These are phyloP conservation scores for Melanostoma scalare DNA, from an alignment of 2,888 invertebrate species.

Conservation along the genomic window DNA sequence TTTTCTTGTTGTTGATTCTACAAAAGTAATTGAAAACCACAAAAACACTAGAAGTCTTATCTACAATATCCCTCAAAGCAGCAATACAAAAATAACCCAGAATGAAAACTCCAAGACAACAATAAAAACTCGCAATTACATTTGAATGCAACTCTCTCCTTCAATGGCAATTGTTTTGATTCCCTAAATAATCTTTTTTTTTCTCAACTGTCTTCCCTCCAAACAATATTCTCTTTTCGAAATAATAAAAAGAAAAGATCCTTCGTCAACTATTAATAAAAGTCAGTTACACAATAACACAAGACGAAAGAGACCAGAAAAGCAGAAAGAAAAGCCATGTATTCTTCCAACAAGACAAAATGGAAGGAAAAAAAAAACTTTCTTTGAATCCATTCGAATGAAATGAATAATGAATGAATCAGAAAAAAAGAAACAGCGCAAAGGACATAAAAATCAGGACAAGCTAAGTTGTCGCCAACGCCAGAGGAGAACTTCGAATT, in stretches of 20 bases:
- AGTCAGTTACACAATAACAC: conserved; percentile 60
- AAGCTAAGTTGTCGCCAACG: conserved; percentile 21
- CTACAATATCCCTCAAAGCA: conserved; percentile 19
- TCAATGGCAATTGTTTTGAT: conserved; percentile 54
- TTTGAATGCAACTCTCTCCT: conserved; percentile 34
- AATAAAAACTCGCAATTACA: conserved; percentile 25
- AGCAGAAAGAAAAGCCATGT: not conserved
- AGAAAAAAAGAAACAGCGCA: conserved; percentile 32
- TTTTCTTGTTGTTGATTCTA: not conserved
- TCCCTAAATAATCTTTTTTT: conserved; percentile 15
- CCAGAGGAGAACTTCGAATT: conserved; percentile 4
- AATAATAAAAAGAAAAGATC: conserved; percentile 21
- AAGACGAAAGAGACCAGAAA: not conserved
- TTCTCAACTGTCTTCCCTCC: conserved; percentile 24
- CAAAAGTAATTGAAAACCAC: conserved; percentile 36
- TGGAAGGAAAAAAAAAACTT: conserved; percentile 2
- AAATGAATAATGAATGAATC: conserved; percentile 61
- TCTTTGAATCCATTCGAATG: conserved; percentile 41
- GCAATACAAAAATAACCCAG: not conserved
- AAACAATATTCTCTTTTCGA: conserved; percentile 16
- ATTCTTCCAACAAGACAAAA: not conserved
- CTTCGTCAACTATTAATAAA: conserved; percentile 62
- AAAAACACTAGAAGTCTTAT: conserved; percentile 6
- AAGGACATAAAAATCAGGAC: conserved; percentile 44
- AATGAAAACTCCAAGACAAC: conserved; percentile 10